Conservation (phyloP, 2,113 vertebrate genomes). For the Shinisaurus crocodilurus region DNA sequence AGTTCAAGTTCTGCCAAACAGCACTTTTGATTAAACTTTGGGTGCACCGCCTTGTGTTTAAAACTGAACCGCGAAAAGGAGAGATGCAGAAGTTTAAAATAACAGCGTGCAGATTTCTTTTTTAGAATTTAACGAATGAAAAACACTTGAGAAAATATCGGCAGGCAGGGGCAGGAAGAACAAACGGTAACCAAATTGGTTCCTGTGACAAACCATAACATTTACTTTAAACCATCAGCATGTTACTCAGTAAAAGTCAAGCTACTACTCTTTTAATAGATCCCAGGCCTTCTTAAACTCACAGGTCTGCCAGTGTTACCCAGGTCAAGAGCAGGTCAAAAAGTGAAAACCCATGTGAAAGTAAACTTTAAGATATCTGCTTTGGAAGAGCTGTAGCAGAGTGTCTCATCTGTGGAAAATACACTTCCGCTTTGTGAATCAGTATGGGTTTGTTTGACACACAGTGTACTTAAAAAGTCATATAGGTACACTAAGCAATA, state of each 20-base stretch:
- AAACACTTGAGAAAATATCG: slow-evolving; percentile 96
- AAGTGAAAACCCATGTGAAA: slow-evolving; percentile 86
- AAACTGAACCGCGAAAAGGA: slow-evolving; percentile 70
- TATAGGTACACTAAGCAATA: slow-evolving; percentile 21
- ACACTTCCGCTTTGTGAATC: slow-evolving; percentile 70
- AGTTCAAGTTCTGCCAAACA: slow-evolving; percentile 69
- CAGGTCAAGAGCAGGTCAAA: slow-evolving; percentile 88
- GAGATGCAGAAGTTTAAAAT: slow-evolving; percentile 86
- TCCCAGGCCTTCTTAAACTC: slow-evolving; percentile 88
- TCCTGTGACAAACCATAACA: slow-evolving; percentile 99
- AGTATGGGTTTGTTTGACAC: slow-evolving; percentile 55
- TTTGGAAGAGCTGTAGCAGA: slow-evolving; percentile 76
- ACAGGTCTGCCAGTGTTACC: slow-evolving; percentile 83
- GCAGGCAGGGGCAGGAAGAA: slow-evolving; percentile 85
- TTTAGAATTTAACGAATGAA: slow-evolving; percentile 88
- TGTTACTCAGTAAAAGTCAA: slow-evolving; percentile 88
- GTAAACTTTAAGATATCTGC: slow-evolving; percentile 85
- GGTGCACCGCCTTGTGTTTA: slow-evolving; percentile 61
- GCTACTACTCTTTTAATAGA: slow-evolving; percentile 91
- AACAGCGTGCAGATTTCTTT: slow-evolving; percentile 83
- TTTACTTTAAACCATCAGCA: slow-evolving; percentile 93
- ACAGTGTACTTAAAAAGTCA: slow-evolving; percentile 43
- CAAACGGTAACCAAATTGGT: slow-evolving; percentile 96
- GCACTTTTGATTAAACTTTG: slow-evolving; percentile 65
- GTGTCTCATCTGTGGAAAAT: slow-evolving; percentile 76